Evolutionary conservation across 2,113 vertebrate species (phyloP).

Genomic region (Pelobates fuscus): DNA sequence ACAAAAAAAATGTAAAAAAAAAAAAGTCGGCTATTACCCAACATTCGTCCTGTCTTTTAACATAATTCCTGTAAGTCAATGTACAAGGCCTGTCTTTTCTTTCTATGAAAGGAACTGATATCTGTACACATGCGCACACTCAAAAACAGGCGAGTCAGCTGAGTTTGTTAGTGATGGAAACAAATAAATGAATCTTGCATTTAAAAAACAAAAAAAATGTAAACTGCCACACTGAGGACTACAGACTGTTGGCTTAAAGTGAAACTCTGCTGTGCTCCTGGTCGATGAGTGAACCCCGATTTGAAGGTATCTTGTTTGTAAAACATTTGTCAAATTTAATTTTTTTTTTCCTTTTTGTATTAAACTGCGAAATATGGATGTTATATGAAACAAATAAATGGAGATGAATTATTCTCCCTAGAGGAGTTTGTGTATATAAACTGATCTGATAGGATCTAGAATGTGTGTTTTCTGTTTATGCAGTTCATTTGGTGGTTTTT

Average conservation of each 20-base stretch:
- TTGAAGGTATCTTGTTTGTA: constrained; percentile 96
- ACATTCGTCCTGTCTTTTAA: constrained; percentile 75
- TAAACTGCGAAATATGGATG: constrained; percentile 85
- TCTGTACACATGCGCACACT: constrained; percentile 76
- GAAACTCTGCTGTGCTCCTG: constrained; percentile 25
- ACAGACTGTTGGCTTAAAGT: constrained; percentile 68
- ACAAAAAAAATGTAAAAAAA: constrained; percentile 13
- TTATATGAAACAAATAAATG: constrained; percentile 86
- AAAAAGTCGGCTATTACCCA: background rate
- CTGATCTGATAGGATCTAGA: too few species aligned
- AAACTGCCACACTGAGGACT: constrained; percentile 67
- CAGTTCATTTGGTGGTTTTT: too few species aligned
- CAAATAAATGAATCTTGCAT: constrained; percentile 42
- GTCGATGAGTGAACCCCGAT: constrained; percentile 64
- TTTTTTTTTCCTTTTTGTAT: constrained; percentile 80
- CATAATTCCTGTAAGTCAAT: constrained; percentile 82
- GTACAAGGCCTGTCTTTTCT: constrained; percentile 82
- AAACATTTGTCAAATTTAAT: constrained; percentile 87
- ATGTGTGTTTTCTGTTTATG: too few species aligned
- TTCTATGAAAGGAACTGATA: constrained; percentile 86
- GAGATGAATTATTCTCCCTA: constrained; percentile 75
- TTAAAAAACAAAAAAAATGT: constrained; percentile 53
- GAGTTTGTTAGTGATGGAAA: constrained; percentile 74
- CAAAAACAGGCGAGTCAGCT: constrained; percentile 74
- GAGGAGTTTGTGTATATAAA: constrained; percentile 62